These are phyloP conservation scores for Ennomos quercinarius DNA, from an alignment of 2,888 invertebrate species.

Conservation along the genomic window DNA sequence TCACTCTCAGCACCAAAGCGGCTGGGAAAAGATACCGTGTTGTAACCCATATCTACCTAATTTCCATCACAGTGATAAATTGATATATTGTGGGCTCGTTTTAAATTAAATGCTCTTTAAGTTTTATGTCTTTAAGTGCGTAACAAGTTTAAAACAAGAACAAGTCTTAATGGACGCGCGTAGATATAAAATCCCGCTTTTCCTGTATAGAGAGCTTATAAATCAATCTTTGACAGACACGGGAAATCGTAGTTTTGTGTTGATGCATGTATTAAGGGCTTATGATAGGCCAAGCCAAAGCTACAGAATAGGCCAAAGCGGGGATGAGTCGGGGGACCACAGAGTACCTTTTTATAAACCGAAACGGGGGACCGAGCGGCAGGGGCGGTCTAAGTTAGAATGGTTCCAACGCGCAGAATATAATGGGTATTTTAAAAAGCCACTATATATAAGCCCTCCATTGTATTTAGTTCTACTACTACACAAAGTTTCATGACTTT, in stretches of 20 bases:
- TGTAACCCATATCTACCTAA: conserved; percentile 33
- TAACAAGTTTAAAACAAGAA: conserved; percentile 41
- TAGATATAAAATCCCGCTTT: conserved; percentile 33
- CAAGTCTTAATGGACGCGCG: conserved; percentile 24
- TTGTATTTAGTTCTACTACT: too few relatives aligned
- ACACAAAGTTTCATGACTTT: too few relatives aligned
- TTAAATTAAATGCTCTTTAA: conserved; percentile 47
- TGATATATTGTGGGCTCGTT: conserved; percentile 42
- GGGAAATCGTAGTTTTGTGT: conserved; percentile 36
- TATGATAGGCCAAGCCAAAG: too few relatives aligned
- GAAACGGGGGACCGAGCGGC: too few relatives aligned
- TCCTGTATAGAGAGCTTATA: conserved; percentile 24
- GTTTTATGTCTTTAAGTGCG: conserved; percentile 41
- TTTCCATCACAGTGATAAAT: conserved; percentile 41
- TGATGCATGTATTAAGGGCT: conserved; percentile 15
- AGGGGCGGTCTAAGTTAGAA: too few relatives aligned
- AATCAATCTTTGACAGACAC: conserved; percentile 35
- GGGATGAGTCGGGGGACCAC: too few relatives aligned
- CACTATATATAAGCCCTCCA: too few relatives aligned
- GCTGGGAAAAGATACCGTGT: conserved; percentile 29
- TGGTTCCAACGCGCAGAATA: too few relatives aligned
- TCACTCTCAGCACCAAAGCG: conserved; percentile 1
- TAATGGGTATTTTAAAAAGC: too few relatives aligned
- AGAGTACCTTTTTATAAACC: too few relatives aligned
- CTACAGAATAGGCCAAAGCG: too few relatives aligned